These are phyloP conservation scores for Iselma pallidipennis DNA, from an alignment of 2,888 invertebrate genomes.

Conservation along the genomic window DNA sequence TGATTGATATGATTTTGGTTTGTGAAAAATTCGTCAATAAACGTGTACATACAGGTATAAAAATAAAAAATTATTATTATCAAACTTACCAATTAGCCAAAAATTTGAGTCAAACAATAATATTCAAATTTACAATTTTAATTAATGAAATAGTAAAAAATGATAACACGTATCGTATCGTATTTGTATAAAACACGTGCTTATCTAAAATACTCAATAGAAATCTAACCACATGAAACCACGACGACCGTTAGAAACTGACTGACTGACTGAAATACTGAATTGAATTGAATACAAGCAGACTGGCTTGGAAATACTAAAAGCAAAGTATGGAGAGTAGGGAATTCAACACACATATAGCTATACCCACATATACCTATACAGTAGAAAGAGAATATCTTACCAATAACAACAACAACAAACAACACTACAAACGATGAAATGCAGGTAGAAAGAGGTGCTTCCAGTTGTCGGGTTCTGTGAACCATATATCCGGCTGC, in stretches of 20 bases:
- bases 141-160: too few relatives aligned
- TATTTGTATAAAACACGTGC: not conserved
- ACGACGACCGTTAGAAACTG: not conserved
- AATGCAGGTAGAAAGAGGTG: not conserved
- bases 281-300: not conserved
- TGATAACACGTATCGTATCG: too few relatives aligned
- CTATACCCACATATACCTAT: not conserved
- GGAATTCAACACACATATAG: not conserved
- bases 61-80: too few relatives aligned
- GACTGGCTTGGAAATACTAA: not conserved
- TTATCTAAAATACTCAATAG: not conserved
- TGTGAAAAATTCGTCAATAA: too few relatives aligned
- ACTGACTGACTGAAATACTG: not conserved
- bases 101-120: too few relatives aligned
- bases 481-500: not conserved
- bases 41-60: too few relatives aligned
- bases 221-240: not conserved
- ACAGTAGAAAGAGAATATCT: not conserved
- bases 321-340: not conserved
- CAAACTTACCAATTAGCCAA: too few relatives aligned
- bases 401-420: not conserved
- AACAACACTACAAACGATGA: not conserved
- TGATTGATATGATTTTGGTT: too few relatives aligned
- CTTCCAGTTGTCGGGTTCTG: not conserved
- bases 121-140: too few relatives aligned